Base-by-base conservation (phyloP, 2,113 vertebrate genomes). In the Tamias sibiricus region DNA sequence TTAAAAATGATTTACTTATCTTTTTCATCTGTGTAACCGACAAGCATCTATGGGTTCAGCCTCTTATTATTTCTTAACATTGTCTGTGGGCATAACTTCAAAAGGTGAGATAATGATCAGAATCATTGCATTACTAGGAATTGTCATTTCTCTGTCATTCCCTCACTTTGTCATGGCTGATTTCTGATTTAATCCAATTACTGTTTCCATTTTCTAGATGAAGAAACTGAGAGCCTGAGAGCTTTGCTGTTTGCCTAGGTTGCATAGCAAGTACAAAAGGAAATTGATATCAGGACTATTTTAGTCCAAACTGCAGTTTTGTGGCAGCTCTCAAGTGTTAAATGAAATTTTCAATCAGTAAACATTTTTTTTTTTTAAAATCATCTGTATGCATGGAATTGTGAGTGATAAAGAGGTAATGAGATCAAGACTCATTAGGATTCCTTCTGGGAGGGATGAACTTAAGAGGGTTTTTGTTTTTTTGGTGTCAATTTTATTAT, bases 281-380 rank as follows among this genome's bases (percentile, higher is more conserved):
- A 69, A 80, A 57, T 80, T 83, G 30, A 20, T 28, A 54, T 30
- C n/a, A 37, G 59, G 37, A 71, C 2, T 44, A 12, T 80, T 84
- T 77, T 66, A 68, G 1, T 92, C 28, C 8, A 84, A 77, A 93
- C 5, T n/a, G 8, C 1, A 71, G 35, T 19, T 86, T 52, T 93
- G 6, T 76, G 30, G 32, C 20, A 92, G 6, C 37, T 74, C 16
- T 4, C 13, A 84, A 71, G 44, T 69, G 8, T 71, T 68, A 76
- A 91, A 24, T 87, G 40, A 66, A 90, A 59, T 57, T 6, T 72
- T 82, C 20, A n/a, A 37, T 93, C 30, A 76, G 81, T 74, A 28
- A 64, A 77, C 12, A 89, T 90, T 86, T 62, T 77, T 90, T 86
- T 62, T 77, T 68, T 79, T 40, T 91, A 85, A 92, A 91, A 54